phyloP scores from a whole-genome alignment of 2,888 invertebrate genomes.

The Stomorhina lunata region DNA sequence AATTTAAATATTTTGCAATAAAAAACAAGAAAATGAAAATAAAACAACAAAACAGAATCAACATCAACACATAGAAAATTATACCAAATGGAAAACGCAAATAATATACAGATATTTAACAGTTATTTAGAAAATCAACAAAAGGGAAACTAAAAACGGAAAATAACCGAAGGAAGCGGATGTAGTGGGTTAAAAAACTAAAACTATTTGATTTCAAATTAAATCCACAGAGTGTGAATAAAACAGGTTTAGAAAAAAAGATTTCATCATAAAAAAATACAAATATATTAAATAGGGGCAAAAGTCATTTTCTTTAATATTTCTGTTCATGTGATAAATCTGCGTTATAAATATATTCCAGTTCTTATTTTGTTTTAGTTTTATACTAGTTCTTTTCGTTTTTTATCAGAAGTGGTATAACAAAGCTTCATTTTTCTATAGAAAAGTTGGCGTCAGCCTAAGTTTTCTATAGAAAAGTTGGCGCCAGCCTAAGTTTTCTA shows the following conservation, averaged over 20 bases:
- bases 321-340: too few species aligned
- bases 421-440: too few species aligned
- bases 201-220: not conserved
- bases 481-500: too few species aligned
- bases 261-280: not conserved
- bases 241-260: not conserved
- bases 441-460: too few species aligned
- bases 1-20: conserved; percentile 43
- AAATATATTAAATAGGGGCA: not conserved
- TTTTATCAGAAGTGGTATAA: too few species aligned
- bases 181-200: not conserved
- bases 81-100: conserved; percentile 20
- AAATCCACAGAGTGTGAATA: conserved; percentile 16
- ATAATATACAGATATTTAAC: not conserved
- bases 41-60: conserved; percentile 27
- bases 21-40: conserved; percentile 29
- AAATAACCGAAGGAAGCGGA: not conserved
- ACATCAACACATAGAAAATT: conserved; percentile 17
- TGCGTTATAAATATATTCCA: too few species aligned
- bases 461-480: too few species aligned
- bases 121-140: not conserved
- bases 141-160: not conserved
- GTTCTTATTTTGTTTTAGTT: too few species aligned
- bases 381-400: too few species aligned
- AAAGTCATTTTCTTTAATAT: conserved; percentile 4